A percentile compares a stretch with the other conserved stretches of the same genome.
These are phyloP conservation scores for Hippocampus guttulatus DNA, from an alignment of 2,113 vertebrate species.

Conservation along the genomic window DNA sequence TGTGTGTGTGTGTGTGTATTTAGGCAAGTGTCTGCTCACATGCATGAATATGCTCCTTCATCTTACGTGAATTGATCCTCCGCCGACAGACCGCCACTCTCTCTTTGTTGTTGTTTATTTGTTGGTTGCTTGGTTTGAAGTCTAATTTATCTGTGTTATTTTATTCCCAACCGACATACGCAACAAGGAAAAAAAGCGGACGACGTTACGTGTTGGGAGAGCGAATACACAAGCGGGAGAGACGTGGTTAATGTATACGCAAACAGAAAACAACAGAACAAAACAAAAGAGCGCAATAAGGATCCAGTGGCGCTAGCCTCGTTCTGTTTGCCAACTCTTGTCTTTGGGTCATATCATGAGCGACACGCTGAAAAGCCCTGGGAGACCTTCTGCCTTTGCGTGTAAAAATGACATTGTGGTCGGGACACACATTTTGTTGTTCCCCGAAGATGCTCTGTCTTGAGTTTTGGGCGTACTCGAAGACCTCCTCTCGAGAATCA, in stretches of 20 bases:
- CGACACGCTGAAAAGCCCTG: constrained; percentile 58
- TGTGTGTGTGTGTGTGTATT: constrained; percentile 39
- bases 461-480: neutral
- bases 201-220: constrained; percentile 22
- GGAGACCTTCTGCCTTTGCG: constrained; percentile 38
- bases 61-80: constrained; percentile 60
- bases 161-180: constrained; percentile 36
- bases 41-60: constrained; percentile 61
- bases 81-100: constrained; percentile 18
- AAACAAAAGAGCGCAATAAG: constrained; percentile 69
- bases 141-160: constrained; percentile 46
- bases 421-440: neutral
- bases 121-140: constrained; percentile 25
- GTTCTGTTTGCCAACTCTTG: constrained; percentile 60
- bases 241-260: constrained; percentile 59
- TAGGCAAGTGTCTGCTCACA: constrained; percentile 61
- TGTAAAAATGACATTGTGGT: constrained; percentile 46
- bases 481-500: constrained; percentile 18
- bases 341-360: constrained; percentile 59
- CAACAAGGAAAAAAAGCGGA: constrained; percentile 33
- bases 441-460: neutral
- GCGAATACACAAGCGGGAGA: constrained; percentile 19
- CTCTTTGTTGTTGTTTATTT: constrained; percentile 6
- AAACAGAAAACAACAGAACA: constrained; percentile 58
- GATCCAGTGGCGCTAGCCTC: constrained; percentile 49